phyloP scores from a whole-genome alignment of 2,113 vertebrate species.

The Hyla sarda region DNA sequence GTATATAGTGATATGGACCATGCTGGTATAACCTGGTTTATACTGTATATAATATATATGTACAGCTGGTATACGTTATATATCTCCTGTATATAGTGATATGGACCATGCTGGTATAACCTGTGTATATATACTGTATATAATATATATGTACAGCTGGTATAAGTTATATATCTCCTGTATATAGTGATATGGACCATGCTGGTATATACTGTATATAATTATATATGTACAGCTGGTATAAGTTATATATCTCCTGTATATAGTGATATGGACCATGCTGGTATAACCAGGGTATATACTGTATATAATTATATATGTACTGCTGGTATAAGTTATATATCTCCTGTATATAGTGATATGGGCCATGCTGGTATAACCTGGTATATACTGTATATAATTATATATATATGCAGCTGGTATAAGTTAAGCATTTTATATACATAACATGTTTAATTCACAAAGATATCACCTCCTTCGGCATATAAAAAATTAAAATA shows the following conservation, averaged over 20 bases:
- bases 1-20: too few relatives aligned
- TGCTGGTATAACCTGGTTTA: too few relatives aligned
- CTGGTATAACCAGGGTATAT: constrained; percentile 4
- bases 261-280: neutral
- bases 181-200: neutral
- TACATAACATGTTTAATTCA: neutral
- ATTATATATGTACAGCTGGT: neutral
- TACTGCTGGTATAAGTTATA: neutral
- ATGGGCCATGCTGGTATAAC: neutral
- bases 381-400: neutral
- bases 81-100: too few relatives aligned
- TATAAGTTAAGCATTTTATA: neutral
- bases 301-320: neutral
- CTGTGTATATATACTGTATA: too few relatives aligned
- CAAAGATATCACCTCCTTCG: neutral
- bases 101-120: too few relatives aligned
- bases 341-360: neutral
- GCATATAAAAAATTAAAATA: neutral
- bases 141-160: neutral
- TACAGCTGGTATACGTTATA: too few relatives aligned
- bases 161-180: neutral
- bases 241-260: neutral
- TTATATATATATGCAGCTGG: neutral
- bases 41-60: neutral
- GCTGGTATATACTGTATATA: constrained; percentile 5